Evolutionary conservation across 2,797 vertebrate genomes (phyloP).

Genomic region (Acanthurus leucopareius): DNA sequence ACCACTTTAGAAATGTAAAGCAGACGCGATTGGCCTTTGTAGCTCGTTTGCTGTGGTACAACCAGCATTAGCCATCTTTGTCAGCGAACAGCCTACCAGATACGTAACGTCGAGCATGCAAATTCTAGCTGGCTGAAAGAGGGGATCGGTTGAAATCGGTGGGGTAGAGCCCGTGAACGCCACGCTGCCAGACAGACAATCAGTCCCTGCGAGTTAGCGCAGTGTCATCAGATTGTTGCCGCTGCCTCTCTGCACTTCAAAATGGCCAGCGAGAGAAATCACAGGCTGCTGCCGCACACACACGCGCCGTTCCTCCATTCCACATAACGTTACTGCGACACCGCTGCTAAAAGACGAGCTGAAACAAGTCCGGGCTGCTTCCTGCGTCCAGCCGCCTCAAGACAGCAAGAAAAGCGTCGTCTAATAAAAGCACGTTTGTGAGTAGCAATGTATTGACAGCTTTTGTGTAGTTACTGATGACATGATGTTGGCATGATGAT

Average conservation of each 20-base stretch:
- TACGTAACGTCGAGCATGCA: constrained; percentile 29
- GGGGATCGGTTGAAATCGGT: constrained; percentile 12
- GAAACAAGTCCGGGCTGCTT: constrained; percentile 38
- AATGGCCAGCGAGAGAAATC: constrained; percentile 81
- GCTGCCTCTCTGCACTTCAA: constrained; percentile 71
- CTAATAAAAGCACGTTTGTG: constrained; percentile 50
- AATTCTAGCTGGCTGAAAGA: neutral
- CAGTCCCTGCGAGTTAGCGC: constrained; percentile 60
- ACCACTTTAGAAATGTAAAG: constrained; percentile 24
- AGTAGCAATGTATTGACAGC: constrained; percentile 56
- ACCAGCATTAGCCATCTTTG: neutral
- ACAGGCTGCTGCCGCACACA: constrained; percentile 56
- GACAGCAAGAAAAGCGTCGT: constrained; percentile 20
- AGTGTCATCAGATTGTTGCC: constrained; percentile 73
- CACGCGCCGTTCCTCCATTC: constrained; percentile 63
- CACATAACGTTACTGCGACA: constrained; percentile 78
- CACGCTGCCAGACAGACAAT: constrained; percentile 22
- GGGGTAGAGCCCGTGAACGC: constrained; percentile 9
- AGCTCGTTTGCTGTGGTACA: constrained; percentile 6
- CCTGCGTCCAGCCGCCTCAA: constrained; percentile 9
- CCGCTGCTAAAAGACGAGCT: constrained; percentile 58
- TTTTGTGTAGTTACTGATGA: constrained; percentile 11
- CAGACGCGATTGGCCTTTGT: constrained; percentile 42
- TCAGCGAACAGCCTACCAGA: neutral
- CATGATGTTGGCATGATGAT: constrained; percentile 29